Conservation (phyloP, 2,888 invertebrate genomes). For the Vanessa cardui region DNA sequence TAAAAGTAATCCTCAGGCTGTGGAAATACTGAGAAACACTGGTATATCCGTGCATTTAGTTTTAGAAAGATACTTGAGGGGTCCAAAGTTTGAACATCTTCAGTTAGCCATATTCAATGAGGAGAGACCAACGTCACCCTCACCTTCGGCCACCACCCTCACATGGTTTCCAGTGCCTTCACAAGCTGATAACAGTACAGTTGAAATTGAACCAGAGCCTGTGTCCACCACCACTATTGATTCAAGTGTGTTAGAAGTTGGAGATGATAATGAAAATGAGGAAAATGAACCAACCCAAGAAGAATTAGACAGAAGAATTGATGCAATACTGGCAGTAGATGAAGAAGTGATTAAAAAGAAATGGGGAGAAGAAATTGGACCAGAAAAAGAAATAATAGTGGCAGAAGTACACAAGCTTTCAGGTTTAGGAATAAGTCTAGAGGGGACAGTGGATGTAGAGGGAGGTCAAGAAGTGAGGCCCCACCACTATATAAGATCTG, state of each 20-base stretch:
- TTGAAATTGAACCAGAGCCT: slow-evolving; percentile 88
- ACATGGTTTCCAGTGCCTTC: slow-evolving; percentile 92
- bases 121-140: slow-evolving; percentile 83
- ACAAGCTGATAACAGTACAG: slow-evolving; percentile 82
- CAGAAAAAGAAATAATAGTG: slow-evolving; percentile 93
- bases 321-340: slow-evolving; percentile 82
- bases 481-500: slow-evolving; percentile 99
- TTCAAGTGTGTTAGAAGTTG: slow-evolving; percentile 86
- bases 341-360: slow-evolving; percentile 88
- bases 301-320: slow-evolving; percentile 72
- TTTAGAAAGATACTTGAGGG: slow-evolving; percentile 95
- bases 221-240: slow-evolving; percentile 92
- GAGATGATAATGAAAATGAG: slow-evolving; percentile 60
- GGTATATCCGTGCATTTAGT: slow-evolving; percentile 94
- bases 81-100: slow-evolving; percentile 95
- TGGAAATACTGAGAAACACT: slow-evolving; percentile 96
- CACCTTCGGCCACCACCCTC: slow-evolving; percentile 91
- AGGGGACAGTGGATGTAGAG: slow-evolving; percentile 99
- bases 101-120: slow-evolving; percentile 91
- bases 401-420: slow-evolving; percentile 96
- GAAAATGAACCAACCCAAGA: slow-evolving; percentile 78
- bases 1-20: slow-evolving; percentile 98
- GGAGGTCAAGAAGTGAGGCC: slow-evolving; percentile 97
- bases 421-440: slow-evolving; percentile 97
- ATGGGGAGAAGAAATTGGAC: slow-evolving; percentile 91